Evolutionary conservation across 1,140 invertebrate species (phyloP).

Genomic region (Ptiloglossa arizonensis): DNA sequence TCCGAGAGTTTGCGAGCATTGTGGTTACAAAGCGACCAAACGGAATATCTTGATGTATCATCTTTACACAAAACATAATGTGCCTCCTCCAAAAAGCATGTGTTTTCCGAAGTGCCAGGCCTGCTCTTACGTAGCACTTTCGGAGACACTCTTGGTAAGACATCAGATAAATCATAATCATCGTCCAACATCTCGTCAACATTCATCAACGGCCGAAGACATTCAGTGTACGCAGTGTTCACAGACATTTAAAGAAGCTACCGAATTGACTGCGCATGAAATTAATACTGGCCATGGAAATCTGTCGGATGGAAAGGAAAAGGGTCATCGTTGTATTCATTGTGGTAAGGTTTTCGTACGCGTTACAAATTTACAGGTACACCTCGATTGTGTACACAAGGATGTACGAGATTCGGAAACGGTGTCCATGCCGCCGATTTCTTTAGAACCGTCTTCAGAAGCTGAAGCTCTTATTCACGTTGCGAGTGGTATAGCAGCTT

Average conservation of each 20-base stretch:
- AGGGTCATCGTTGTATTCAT: conserved; percentile 74
- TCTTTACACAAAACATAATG: conserved; percentile 90
- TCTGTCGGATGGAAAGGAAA: conserved; percentile 64
- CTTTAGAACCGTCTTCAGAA: conserved; percentile 80
- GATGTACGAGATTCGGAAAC: conserved; percentile 55
- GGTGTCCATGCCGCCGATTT: conserved; percentile 34
- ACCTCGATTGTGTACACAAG: conserved; percentile 75
- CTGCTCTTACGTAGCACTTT: conserved; percentile 89
- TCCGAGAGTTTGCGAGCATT: conserved; percentile 91
- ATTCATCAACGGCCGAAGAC: conserved; percentile 53
- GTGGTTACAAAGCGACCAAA: conserved; percentile 89
- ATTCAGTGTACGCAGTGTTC: conserved; percentile 73
- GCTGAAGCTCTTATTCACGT: conserved; percentile 83
- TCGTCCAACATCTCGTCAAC: conserved; percentile 59
- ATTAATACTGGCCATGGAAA: conserved; percentile 73
- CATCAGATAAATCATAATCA: conserved; percentile 85
- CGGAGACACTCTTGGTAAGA: conserved; percentile 85
- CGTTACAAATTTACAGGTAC: conserved; percentile 73
- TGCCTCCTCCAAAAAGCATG: conserved; percentile 87
- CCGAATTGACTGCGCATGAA: conserved; percentile 73
- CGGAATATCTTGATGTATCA: conserved; percentile 91
- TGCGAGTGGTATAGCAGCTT: conserved; percentile 83
- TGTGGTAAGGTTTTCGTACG: conserved; percentile 75
- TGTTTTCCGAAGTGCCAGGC: conserved; percentile 89
- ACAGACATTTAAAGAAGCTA: conserved; percentile 69